Evolutionary conservation across 1,140 invertebrate species (phyloP).

Genomic region (Drosophila serrata): DNA sequence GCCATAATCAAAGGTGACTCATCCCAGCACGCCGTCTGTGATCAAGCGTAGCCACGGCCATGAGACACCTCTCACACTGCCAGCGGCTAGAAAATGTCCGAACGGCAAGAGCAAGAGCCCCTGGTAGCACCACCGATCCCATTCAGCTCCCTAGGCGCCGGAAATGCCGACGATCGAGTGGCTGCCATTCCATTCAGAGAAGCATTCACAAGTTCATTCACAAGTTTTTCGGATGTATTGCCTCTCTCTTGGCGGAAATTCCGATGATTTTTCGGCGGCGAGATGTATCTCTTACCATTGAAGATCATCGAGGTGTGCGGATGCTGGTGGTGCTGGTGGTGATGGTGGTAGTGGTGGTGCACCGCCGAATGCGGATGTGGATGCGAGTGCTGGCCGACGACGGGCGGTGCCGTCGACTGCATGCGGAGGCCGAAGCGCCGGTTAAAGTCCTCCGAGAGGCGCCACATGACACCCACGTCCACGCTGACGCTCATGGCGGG

Average conservation of each 20-base stretch:
- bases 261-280: constrained; percentile 40
- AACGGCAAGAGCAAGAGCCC: constrained; percentile 1
- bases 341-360: constrained; percentile 71
- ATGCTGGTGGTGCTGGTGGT: constrained; percentile 67
- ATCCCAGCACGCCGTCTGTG: constrained; percentile 12
- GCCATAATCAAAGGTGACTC: constrained; percentile 44
- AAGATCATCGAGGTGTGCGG: constrained; percentile 85
- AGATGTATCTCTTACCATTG: constrained; percentile 82
- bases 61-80: constrained; percentile 13
- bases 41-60: constrained; percentile 37
- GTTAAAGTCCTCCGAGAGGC: constrained; percentile 84
- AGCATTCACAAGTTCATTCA: constrained; percentile 30
- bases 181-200: constrained; percentile 41
- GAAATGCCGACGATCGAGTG: constrained; percentile 47
- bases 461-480: constrained; percentile 85
- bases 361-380: constrained; percentile 64
- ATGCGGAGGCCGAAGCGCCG: constrained; percentile 82
- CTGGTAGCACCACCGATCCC: constrained; percentile 13
- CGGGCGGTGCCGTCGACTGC: constrained; percentile 71
- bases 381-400: constrained; percentile 59
- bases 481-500: constrained; percentile 82
- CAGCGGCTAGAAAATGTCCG: constrained; percentile 9
- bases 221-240: not conserved
- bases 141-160: constrained; percentile 42
- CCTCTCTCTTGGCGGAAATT: constrained; percentile 37